A percentile compares a stretch with the other conserved stretches of the same genome.
These are phyloP conservation scores for Omphaloscelis lunosa DNA, from an alignment of 2,888 invertebrate species.

Conservation along the genomic window DNA sequence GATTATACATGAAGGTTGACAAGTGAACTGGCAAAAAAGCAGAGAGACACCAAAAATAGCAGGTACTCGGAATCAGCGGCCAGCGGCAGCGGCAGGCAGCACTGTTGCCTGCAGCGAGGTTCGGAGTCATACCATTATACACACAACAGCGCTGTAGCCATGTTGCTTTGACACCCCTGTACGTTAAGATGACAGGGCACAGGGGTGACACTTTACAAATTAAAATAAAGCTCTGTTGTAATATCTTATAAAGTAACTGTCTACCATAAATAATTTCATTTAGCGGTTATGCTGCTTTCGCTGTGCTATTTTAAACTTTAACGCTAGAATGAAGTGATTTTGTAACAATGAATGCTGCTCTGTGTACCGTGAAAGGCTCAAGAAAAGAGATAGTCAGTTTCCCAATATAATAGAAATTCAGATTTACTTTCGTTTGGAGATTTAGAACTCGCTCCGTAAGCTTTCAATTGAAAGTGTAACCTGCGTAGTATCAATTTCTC, in stretches of 20 bases:
- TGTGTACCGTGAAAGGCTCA: constrained; percentile 5
- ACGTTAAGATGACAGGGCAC: constrained; percentile 24
- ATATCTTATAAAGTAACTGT: constrained; percentile 33
- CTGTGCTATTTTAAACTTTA: constrained; percentile 37
- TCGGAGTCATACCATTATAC: background rate
- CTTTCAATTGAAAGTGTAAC: background rate
- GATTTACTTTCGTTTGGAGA: background rate
- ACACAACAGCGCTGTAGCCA: background rate
- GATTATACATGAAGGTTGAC: too few relatives aligned
- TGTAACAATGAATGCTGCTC: constrained; percentile 37
- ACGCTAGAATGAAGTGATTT: constrained; percentile 27
- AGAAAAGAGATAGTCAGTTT: constrained; percentile 7
- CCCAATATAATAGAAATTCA: background rate
- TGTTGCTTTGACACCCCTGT: constrained; percentile 37
- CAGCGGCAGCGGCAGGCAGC: too few relatives aligned
- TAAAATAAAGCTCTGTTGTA: constrained; percentile 47
- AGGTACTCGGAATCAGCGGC: too few relatives aligned
- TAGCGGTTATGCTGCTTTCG: constrained; percentile 42
- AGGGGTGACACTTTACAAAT: constrained; percentile 58
- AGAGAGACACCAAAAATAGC: too few relatives aligned
- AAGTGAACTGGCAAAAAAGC: too few relatives aligned
- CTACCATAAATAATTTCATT: constrained; percentile 50
- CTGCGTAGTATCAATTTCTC: background rate
- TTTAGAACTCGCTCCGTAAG: background rate
- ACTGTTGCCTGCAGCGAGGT: too few relatives aligned